These are phyloP conservation scores for Oryzias javanicus DNA, from an alignment of 2,113 vertebrate genomes.

Conservation along the genomic window DNA sequence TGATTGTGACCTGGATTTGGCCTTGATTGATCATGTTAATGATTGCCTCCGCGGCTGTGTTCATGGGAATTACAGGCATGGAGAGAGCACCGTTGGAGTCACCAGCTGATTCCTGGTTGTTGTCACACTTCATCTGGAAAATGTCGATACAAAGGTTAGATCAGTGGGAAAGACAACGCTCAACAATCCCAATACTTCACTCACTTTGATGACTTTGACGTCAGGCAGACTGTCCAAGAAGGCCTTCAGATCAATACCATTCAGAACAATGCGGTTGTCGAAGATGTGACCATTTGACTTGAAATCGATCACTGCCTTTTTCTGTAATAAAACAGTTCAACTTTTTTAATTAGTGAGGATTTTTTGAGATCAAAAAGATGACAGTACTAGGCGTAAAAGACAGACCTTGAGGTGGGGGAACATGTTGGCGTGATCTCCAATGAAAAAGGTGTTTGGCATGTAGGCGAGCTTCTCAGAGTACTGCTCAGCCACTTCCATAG, in stretches of 20 bases:
- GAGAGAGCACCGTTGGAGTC: slow-evolving; percentile 89
- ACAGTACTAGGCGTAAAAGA: not conserved
- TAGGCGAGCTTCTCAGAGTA: slow-evolving; percentile 98
- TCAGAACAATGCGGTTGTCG: slow-evolving; percentile 97
- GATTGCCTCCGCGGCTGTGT: slow-evolving; percentile 96
- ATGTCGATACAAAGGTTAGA: not conserved
- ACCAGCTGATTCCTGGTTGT: slow-evolving; percentile 80
- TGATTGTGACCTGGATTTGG: slow-evolving; percentile 98
- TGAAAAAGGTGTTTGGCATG: slow-evolving; percentile 98
- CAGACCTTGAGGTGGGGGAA: slow-evolving; percentile 97
- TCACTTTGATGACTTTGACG: slow-evolving; percentile 97
- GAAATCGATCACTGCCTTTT: slow-evolving; percentile 99
- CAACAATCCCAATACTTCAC: slow-evolving; percentile 17
- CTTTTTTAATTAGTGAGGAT: not conserved
- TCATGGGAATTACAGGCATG: slow-evolving; percentile 99
- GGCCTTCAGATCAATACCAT: slow-evolving; percentile 96
- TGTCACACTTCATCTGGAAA: slow-evolving; percentile 92
- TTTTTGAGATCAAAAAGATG: not conserved
- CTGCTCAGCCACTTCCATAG: slow-evolving; percentile 92
- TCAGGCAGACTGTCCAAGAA: slow-evolving; percentile 97
- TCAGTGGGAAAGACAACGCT: too few species aligned
- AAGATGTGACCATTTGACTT: slow-evolving; percentile 99
- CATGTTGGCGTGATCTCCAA: slow-evolving; percentile 99
- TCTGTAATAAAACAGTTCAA: slow-evolving; percentile 72
- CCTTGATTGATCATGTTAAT: slow-evolving; percentile 99